A percentile compares a stretch with the other conserved stretches of the same genome.
Conservation (phyloP, 2,888 invertebrate genomes). For the Cylindroiulus punctatus region DNA sequence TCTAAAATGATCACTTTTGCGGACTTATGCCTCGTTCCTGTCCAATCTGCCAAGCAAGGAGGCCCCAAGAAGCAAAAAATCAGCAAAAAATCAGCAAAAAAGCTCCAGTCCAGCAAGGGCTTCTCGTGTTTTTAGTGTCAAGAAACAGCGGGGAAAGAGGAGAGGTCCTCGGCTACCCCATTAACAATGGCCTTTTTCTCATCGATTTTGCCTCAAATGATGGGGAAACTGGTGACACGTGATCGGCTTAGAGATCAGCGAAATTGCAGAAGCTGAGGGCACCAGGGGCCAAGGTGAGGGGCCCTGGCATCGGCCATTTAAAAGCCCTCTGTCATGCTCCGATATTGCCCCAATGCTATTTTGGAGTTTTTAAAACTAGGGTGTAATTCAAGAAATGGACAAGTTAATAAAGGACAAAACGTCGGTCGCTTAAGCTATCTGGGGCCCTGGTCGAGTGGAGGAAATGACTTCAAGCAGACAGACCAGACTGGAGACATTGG, state of each 20-base stretch:
- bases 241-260: background rate
- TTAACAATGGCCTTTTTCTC: slow-evolving; percentile 35
- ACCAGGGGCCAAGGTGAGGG: background rate
- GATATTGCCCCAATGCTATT: background rate
- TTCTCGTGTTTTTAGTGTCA: background rate
- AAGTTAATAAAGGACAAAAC: slow-evolving; percentile 19
- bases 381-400: slow-evolving; percentile 7
- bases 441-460: background rate
- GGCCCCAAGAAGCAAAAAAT: background rate
- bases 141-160: background rate
- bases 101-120: background rate
- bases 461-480: no score
- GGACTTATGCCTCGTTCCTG: background rate
- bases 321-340: background rate
- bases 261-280: background rate
- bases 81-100: background rate
- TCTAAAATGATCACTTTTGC: slow-evolving; percentile 27
- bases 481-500: no score
- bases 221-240: background rate
- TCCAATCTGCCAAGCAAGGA: background rate
- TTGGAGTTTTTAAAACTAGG: slow-evolving; percentile 31
- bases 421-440: background rate
- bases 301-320: background rate
- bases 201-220: slow-evolving; percentile 5
- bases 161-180: background rate